Conservation (phyloP, 2,888 invertebrate genomes). For the Pristionchus maxplancki region DNA sequence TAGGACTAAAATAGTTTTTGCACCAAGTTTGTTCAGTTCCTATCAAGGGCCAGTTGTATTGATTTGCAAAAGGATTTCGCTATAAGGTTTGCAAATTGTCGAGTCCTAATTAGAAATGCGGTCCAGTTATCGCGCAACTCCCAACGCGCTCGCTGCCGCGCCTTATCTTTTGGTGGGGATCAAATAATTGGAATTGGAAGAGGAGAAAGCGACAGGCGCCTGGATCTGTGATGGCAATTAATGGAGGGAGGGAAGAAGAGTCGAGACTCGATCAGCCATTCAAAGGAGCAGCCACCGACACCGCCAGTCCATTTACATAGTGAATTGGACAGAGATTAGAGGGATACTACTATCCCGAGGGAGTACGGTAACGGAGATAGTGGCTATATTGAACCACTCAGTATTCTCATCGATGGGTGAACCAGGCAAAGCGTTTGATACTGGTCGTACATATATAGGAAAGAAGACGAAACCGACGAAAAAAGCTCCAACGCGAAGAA, state of each 20-base stretch:
- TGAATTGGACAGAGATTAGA: conserved; percentile 15
- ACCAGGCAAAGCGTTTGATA: not conserved
- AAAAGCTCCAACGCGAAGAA: not conserved
- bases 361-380: conserved; percentile 15
- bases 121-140: not conserved
- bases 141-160: not conserved
- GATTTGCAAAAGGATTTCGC: too few relatives aligned
- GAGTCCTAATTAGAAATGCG: too few relatives aligned
- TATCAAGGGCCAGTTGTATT: too few relatives aligned
- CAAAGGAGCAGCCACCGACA: conserved; percentile 1
- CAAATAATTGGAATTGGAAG: conserved; percentile 33
- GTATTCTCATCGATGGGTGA: not conserved
- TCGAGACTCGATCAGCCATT: not conserved
- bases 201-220: not conserved
- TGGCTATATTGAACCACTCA: not conserved
- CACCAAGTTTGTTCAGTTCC: too few relatives aligned
- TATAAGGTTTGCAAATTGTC: too few relatives aligned
- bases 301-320: conserved; percentile 44
- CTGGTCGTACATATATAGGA: not conserved
- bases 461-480: not conserved
- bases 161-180: not conserved
- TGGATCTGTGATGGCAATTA: conserved; percentile 24
- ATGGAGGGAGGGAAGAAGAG: conserved; percentile 12
- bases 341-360: not conserved
- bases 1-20: too few relatives aligned